Conservation (phyloP, 1,140 invertebrate genomes). For the Bombus pyrosoma region DNA sequence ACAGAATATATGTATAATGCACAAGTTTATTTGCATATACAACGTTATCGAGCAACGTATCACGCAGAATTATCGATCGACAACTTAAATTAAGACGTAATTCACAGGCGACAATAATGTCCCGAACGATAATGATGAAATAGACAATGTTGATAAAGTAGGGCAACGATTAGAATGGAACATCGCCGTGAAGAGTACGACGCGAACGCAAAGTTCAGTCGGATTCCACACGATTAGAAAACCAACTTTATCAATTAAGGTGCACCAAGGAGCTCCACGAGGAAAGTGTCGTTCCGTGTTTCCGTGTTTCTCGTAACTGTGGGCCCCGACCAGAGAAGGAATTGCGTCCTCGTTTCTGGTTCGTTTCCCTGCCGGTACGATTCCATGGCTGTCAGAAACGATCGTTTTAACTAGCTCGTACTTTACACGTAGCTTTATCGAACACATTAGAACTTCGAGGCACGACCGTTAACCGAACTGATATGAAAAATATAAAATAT, state of each 20-base stretch:
- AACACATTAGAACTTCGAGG: neutral
- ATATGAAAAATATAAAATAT: neutral
- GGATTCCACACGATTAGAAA: slow-evolving; percentile 5
- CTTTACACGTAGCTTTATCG: neutral
- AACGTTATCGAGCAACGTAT: neutral
- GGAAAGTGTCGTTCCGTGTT: slow-evolving; percentile 5
- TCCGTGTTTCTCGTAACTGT: neutral
- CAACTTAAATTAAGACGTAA: neutral
- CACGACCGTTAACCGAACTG: neutral
- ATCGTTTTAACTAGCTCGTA: neutral
- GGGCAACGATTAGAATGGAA: neutral
- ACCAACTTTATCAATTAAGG: slow-evolving; percentile 17
- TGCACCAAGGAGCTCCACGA: neutral
- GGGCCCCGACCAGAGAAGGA: neutral
- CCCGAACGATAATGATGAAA: neutral
- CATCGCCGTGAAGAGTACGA: neutral
- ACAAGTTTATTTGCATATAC: too few relatives aligned
- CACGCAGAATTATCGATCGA: neutral
- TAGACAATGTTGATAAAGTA: neutral
- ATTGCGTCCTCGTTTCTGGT: neutral
- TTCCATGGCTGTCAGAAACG: neutral
- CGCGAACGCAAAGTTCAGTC: neutral
- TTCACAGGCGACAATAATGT: slow-evolving; percentile 25
- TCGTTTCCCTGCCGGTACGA: neutral
- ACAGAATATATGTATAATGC: too few relatives aligned